These are phyloP conservation scores for Dromius quadrimaculatus DNA, from an alignment of 2,888 invertebrate species.

Conservation along the genomic window DNA sequence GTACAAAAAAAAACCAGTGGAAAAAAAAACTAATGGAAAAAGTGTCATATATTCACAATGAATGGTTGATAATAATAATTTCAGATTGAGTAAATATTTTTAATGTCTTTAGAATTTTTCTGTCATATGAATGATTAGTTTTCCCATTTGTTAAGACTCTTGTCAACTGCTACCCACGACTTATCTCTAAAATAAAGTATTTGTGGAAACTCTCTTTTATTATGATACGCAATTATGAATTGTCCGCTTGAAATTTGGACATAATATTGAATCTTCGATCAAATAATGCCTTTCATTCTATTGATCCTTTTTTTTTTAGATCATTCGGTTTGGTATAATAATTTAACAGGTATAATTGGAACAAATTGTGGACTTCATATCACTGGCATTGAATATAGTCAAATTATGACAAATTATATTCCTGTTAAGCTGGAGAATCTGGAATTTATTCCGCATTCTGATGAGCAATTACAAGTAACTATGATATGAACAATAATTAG, in stretches of 20 bases:
- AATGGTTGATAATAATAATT: too few species aligned
- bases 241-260: not conserved
- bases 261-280: not conserved
- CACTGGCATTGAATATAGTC: not conserved
- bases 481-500: not conserved
- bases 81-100: too few species aligned
- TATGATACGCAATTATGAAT: not conserved
- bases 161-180: too few species aligned
- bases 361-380: slow-evolving; percentile 14
- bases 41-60: too few species aligned
- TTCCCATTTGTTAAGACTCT: too few species aligned
- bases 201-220: too few species aligned
- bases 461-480: not conserved
- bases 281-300: not conserved
- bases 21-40: too few species aligned
- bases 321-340: not conserved
- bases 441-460: not conserved
- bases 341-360: not conserved
- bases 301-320: not conserved
- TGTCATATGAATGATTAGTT: too few species aligned
- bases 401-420: not conserved
- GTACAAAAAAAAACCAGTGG: too few species aligned
- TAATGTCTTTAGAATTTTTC: too few species aligned
- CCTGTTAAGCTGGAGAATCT: not conserved
- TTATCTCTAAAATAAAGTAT: too few species aligned